Base-by-base conservation (phyloP, 2,113 vertebrate species). In the Otocyon megalotis region DNA sequence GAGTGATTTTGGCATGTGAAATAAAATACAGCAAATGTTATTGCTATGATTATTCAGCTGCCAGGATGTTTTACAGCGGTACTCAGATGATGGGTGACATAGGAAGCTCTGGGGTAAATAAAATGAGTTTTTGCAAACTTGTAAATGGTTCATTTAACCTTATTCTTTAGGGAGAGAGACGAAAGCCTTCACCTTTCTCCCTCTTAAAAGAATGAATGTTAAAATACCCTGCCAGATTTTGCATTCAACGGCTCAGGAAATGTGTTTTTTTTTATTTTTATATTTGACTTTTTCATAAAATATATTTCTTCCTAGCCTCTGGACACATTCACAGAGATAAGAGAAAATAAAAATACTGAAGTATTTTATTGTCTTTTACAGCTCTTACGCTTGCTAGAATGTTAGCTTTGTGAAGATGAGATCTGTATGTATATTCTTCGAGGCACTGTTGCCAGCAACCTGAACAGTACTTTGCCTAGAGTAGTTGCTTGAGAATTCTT, bases 1-100 rank as follows among this genome's bases (percentile, higher is more conserved):
- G 0, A 95, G 80, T 96, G 81, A 96, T 79, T 94, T 97, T 85
- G 71, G 76, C 92, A 50, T 88, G 71, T 93, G 92, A 91, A 96
- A 91, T 97, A 95, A 97, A 97, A 96, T 88, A 90, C 43, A 93
- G 54, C 85, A 96, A 97, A 93, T 95, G 77, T 92, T 95, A 96
- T 92, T 97, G 77, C 88, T 91, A n/a, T 80, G 77, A 89, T 97
- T 92, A 95, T 96, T 96, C 93, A 94, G 85, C 85, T 95, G 72
- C 93, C 80, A 97, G 86, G 53, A 88, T 88, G 17, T 95, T 97
- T 97, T 96, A 96, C 26, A 89, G 53, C 0, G 1, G 17, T 65
- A 12, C 71, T 94, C 67, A 86, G 81, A 84, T 80, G 77, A 83
- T 88, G 35, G 63, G 90, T 82, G 92, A 83, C n/a, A 74, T 88